Base-by-base conservation (phyloP, 2,888 invertebrate genomes). In the Agrochola lychnidis region DNA sequence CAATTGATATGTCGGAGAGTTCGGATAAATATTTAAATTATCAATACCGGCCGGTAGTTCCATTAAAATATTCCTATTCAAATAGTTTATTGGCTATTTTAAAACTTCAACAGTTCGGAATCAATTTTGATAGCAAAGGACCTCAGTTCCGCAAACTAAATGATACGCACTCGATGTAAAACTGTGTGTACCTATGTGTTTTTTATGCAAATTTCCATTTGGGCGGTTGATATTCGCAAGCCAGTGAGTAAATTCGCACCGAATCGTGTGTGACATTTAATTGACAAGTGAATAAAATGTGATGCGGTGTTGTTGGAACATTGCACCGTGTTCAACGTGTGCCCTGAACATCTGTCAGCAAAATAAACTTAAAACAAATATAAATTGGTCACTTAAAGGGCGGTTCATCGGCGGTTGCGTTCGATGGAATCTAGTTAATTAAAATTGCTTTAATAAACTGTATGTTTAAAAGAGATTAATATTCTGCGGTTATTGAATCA, bases 191-290 rank as follows among this genome's bases (percentile, higher is more conserved):
- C 91, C 90, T 93, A 92, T 93, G 64, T 78, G 79, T 86, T 95
- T 95, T 95, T 95, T 93, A 96, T 96, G 95, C 90, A 95, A 95
- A 95, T 96, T 94, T 93, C 92, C 95, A 94, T 94, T 94, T 93
- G 94, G 92, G 90, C 91, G 90, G 93, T 91, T 94, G 93, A 95
- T 95, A 91, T 94, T 94, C 92, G 90, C 94, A 89, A 92, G 88
- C 91, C 92, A 93, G 92, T 94, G 95, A 90, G 94, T 94, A 93
- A 94, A 96, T 95, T 96, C 92, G 91, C 92, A 92, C 88, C 93
- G 95, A 93, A 94, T 95, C 93, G 95, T 90, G 91, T 91, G 94
- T 94, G 95, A 95, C 94, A 94, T 94, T 94, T 94, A 95, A 95
- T 95, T 94, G 96, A 95, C 95, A 95, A 94, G 94, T 93, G 95